phyloP scores from a whole-genome alignment of 2,888 invertebrate species.

The Isotomurus palustris region DNA sequence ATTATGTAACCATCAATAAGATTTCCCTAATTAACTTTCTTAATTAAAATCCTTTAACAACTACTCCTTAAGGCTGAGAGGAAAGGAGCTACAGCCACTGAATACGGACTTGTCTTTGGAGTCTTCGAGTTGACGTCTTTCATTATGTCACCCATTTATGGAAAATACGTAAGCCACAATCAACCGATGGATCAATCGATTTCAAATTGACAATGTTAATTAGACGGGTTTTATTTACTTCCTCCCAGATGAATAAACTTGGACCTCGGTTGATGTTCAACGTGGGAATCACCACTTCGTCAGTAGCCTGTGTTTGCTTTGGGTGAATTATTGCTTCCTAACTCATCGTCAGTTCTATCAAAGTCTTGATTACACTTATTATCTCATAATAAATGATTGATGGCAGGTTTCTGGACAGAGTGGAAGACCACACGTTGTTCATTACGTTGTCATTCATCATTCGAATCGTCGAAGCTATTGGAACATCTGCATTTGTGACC shows the following conservation, averaged over 20 bases:
- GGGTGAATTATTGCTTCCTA: constrained; percentile 56
- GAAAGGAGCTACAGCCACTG: constrained; percentile 73
- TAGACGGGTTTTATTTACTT: constrained; percentile 12
- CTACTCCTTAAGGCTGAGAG: constrained; percentile 63
- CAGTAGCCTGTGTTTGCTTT: constrained; percentile 75
- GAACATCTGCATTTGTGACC: constrained; percentile 79
- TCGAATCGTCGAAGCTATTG: constrained; percentile 75
- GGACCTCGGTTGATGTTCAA: constrained; percentile 78
- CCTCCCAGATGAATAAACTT: constrained; percentile 62
- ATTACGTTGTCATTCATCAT: constrained; percentile 53
- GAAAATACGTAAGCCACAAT: constrained; percentile 28
- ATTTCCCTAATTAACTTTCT: neutral
- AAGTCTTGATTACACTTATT: neutral
- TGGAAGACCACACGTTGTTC: constrained; percentile 43
- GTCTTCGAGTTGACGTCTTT: constrained; percentile 22
- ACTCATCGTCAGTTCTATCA: neutral
- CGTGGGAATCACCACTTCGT: constrained; percentile 75
- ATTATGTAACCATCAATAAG: constrained; percentile 44
- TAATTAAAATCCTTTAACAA: too few species aligned
- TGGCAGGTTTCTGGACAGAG: constrained; percentile 47
- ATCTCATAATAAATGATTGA: constrained; percentile 11
- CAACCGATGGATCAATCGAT: neutral
- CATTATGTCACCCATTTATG: constrained; percentile 22
- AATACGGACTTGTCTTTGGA: constrained; percentile 82
- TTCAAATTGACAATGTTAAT: neutral